Conservation (phyloP, 1,140 invertebrate genomes). For the Drosophila pectinifera region DNA sequence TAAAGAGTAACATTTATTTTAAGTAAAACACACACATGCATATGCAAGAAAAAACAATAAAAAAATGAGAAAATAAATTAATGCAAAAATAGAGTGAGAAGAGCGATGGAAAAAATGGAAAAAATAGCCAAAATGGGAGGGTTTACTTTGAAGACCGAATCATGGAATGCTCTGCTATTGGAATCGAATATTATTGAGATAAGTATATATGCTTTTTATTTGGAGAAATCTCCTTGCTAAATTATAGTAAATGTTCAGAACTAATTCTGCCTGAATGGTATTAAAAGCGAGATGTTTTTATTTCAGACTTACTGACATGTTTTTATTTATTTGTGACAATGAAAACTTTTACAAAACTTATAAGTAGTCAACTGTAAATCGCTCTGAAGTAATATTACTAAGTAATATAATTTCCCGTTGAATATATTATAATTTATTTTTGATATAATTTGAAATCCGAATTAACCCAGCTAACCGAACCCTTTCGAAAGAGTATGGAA, state of each 20-base stretch:
- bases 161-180: not conserved
- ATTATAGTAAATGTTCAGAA: no score
- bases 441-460: not conserved
- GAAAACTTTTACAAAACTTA: no score
- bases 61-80: slow-evolving; percentile 64
- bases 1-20: slow-evolving; percentile 74
- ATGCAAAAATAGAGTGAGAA: slow-evolving; percentile 52
- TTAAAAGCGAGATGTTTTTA: no score
- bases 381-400: not conserved
- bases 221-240: no score
- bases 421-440: not conserved
- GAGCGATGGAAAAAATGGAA: slow-evolving; percentile 52
- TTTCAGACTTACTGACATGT: no score
- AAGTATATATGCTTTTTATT: not conserved
- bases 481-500: slow-evolving; percentile 21
- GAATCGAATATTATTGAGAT: not conserved
- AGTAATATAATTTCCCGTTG: no score
- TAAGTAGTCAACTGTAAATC: not conserved
- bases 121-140: slow-evolving; percentile 16
- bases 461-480: not conserved
- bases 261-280: no score
- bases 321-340: no score
- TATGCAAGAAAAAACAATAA: slow-evolving; percentile 51
- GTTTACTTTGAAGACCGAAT: not conserved
- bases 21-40: slow-evolving; percentile 66